A percentile compares a stretch with the other conserved stretches of the same genome.
These are phyloP conservation scores for Nasua narica DNA, from an alignment of 2,797 vertebrate genomes.

Conservation along the genomic window DNA sequence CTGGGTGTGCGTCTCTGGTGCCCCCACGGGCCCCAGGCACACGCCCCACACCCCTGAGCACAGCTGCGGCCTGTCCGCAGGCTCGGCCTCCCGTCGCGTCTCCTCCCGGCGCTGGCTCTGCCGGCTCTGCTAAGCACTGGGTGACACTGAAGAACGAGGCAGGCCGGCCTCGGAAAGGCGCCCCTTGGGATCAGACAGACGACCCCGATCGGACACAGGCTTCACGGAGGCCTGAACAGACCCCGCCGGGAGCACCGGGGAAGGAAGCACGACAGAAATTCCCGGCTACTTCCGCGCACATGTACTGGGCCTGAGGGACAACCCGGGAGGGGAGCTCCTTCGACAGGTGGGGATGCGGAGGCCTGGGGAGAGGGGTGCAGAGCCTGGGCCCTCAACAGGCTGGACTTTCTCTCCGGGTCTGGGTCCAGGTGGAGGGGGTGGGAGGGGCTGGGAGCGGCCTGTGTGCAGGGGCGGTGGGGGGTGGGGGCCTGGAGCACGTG, in stretches of 20 bases:
- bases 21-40: accelerated
- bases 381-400: background rate
- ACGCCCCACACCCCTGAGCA: background rate
- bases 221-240: accelerated
- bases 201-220: background rate
- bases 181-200: background rate
- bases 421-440: background rate
- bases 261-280: background rate
- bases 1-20: accelerated
- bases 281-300: background rate
- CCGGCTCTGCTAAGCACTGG: background rate
- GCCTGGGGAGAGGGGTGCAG: background rate
- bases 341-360: background rate
- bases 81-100: background rate
- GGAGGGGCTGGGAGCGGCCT: background rate
- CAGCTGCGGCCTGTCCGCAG: background rate
- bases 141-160: background rate
- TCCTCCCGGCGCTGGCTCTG: background rate
- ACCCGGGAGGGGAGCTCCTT: background rate
- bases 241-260: background rate
- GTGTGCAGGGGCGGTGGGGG: too few species aligned
- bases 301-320: background rate
- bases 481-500: background rate
- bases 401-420: background rate
- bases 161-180: background rate